Conservation (phyloP, 2,113 vertebrate genomes). For the Cryptotis parvus region DNA sequence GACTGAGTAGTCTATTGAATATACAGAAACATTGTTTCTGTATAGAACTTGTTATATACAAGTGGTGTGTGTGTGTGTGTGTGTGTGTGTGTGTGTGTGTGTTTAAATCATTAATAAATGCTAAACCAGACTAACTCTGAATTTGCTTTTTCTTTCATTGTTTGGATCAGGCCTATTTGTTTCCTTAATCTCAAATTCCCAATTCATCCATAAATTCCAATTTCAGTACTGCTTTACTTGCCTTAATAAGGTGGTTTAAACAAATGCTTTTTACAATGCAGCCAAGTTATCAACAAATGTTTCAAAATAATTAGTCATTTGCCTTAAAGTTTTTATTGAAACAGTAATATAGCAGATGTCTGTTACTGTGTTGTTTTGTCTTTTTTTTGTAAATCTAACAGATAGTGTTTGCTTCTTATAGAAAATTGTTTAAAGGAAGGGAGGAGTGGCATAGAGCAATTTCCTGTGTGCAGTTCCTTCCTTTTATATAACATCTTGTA, state of each 20-base stretch:
- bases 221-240: constrained; percentile 8
- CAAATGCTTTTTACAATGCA: not conserved
- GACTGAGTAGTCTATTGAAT: not conserved
- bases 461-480: constrained; percentile 74
- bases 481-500: constrained; percentile 40
- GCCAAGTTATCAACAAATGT: constrained; percentile 9
- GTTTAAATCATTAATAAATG: not conserved
- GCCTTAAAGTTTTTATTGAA: constrained; percentile 1
- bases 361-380: not conserved
- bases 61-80: not conserved
- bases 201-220: constrained; percentile 32
- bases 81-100: not conserved
- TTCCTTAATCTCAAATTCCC: constrained; percentile 1
- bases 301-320: constrained; percentile 49
- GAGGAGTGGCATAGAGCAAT: constrained; percentile 58
- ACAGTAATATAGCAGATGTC: not conserved
- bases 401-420: not conserved
- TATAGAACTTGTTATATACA: not conserved
- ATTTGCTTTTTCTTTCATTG: constrained; percentile 16
- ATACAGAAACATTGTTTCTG: not conserved
- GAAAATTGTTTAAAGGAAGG: constrained; percentile 60
- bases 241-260: not conserved
- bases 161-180: not conserved
- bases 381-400: constrained; percentile 1
- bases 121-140: not conserved